Conservation (phyloP, 2,113 vertebrate species). For the Myodes glareolus region DNA sequence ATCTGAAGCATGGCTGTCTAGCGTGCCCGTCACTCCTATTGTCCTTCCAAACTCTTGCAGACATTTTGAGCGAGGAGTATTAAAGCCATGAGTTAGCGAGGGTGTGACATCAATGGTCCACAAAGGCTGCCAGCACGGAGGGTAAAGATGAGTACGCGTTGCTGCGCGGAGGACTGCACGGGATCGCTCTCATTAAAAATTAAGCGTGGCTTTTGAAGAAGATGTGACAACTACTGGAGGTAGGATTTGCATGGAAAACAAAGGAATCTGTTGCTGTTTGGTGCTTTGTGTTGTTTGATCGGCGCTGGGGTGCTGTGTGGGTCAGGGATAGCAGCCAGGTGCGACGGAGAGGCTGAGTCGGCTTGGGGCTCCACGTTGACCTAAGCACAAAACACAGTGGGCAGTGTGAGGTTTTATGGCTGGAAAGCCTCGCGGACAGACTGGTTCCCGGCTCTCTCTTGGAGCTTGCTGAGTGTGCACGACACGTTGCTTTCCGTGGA, state of each 20-base stretch:
- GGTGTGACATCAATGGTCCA: constrained; percentile 86
- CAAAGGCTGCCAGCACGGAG: constrained; percentile 82
- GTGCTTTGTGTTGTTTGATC: constrained; percentile 65
- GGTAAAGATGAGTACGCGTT: constrained; percentile 82
- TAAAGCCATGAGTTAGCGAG: constrained; percentile 88
- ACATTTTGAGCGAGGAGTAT: constrained; percentile 88
- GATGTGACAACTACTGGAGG: constrained; percentile 89
- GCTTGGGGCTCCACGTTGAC: constrained; percentile 34
- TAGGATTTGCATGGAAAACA: constrained; percentile 88
- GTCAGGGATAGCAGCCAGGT: constrained; percentile 75
- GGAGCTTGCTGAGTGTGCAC: constrained; percentile 76
- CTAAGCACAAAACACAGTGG: constrained; percentile 55
- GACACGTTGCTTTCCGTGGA: constrained; percentile 76
- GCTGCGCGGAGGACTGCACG: constrained; percentile 83
- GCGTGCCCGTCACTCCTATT: constrained; percentile 89
- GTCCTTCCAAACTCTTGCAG: constrained; percentile 91
- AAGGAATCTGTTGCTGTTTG: constrained; percentile 85
- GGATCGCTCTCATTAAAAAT: constrained; percentile 84
- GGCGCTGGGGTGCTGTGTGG: not conserved
- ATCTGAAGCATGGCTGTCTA: constrained; percentile 89
- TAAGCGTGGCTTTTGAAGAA: constrained; percentile 85
- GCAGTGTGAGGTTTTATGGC: constrained; percentile 59
- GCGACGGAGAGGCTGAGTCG: constrained; percentile 55
- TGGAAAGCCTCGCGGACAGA: constrained; percentile 78
- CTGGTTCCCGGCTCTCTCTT: constrained; percentile 55